Percentiles rank a stretch among this genome's conserved stretches.
Evolutionary conservation across 2,113 vertebrate species (phyloP).

Genomic region (Morphnarchus princeps): DNA sequence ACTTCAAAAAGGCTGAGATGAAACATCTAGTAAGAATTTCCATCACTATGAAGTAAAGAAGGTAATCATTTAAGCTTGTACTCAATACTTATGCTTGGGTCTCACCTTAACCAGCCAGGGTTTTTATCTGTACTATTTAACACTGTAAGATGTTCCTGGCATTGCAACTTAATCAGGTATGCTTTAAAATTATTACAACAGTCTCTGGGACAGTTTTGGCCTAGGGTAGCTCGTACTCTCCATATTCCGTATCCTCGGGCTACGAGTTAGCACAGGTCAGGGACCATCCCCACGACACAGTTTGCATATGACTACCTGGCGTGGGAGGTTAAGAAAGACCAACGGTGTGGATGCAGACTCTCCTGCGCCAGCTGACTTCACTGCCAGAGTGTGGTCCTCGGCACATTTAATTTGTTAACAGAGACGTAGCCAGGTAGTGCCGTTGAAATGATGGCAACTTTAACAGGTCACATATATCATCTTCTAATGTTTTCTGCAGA

Average conservation of each 20-base stretch:
- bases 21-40: neutral
- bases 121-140: neutral
- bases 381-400: neutral
- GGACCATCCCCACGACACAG: neutral
- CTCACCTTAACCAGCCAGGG: neutral
- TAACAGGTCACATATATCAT: neutral
- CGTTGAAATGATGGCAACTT: accelerated
- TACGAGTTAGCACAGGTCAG: neutral
- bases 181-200: neutral
- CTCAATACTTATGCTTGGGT: neutral
- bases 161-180: neutral
- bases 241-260: accelerated
- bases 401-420: neutral
- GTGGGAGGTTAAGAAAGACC: neutral
- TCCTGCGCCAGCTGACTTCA: neutral
- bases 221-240: accelerated
- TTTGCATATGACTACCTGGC: no score
- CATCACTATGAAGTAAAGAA: neutral
- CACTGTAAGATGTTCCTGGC: neutral
- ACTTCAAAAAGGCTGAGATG: neutral
- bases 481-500: neutral
- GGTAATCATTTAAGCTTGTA: neutral
- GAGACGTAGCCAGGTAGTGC: neutral
- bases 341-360: neutral
- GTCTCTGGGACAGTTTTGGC: neutral